phyloP scores from a whole-genome alignment of 2,888 invertebrate species.

The Eupithecia inturbata region DNA sequence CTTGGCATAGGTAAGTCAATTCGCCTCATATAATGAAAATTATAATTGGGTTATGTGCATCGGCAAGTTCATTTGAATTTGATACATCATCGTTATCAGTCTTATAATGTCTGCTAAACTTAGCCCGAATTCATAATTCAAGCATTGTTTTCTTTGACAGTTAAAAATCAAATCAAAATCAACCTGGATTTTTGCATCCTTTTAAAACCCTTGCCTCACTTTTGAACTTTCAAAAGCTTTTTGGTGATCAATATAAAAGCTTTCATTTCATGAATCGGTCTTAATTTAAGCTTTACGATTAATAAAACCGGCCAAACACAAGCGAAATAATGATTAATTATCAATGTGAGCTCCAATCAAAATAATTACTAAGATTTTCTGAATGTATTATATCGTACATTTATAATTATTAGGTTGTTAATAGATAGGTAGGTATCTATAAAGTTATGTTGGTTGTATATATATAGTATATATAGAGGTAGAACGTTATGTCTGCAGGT shows the following conservation, averaged over 20 bases:
- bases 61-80: background rate
- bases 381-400: constrained; percentile 16
- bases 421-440: background rate
- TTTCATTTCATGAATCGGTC: constrained; percentile 29
- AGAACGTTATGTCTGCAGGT: constrained; percentile 24
- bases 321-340: constrained; percentile 75
- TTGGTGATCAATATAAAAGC: constrained; percentile 8
- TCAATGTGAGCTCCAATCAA: constrained; percentile 61
- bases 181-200: constrained; percentile 4
- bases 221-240: constrained; percentile 16
- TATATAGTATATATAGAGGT: too few relatives aligned
- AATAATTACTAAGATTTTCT: constrained; percentile 58
- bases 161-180: constrained; percentile 18
- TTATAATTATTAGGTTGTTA: constrained; percentile 10
- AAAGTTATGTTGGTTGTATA: background rate
- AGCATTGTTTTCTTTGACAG: constrained; percentile 23
- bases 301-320: constrained; percentile 64
- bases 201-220: background rate
- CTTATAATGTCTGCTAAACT: background rate
- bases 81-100: background rate
- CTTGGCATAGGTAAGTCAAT: background rate
- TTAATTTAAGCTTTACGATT: constrained; percentile 52
- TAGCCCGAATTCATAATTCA: constrained; percentile 17
- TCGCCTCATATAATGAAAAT: background rate
- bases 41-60: background rate